A percentile compares a stretch with the other conserved stretches of the same genome.
These are phyloP conservation scores for Neostethus bicornis DNA, from an alignment of 2,797 vertebrate genomes.

Conservation along the genomic window DNA sequence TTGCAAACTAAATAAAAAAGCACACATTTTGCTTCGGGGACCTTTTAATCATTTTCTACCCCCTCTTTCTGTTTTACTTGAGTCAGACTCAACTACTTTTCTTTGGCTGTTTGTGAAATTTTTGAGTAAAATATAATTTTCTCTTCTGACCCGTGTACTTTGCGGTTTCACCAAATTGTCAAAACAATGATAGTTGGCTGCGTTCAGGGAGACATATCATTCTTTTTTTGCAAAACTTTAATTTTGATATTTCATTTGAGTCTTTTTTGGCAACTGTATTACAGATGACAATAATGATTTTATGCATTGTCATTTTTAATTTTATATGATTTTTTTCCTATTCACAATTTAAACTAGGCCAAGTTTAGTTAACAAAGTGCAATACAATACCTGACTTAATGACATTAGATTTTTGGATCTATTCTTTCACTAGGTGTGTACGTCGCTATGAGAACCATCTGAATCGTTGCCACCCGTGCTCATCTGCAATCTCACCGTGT, in stretches of 20 bases:
- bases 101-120: slow-evolving; percentile 24
- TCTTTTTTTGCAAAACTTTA: neutral
- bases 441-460: slow-evolving; percentile 86
- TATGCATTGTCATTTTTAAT: too few relatives aligned
- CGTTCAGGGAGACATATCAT: neutral
- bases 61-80: slow-evolving; percentile 55
- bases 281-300: too few relatives aligned
- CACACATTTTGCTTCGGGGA: slow-evolving; percentile 45
- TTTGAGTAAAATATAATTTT: slow-evolving; percentile 11
- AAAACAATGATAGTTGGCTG: neutral
- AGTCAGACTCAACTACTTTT: slow-evolving; percentile 44
- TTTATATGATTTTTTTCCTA: too few relatives aligned
- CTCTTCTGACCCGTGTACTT: slow-evolving; percentile 7
- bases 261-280: neutral
- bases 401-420: too few relatives aligned
- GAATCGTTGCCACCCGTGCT: slow-evolving; percentile 81
- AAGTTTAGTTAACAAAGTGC: too few relatives aligned
- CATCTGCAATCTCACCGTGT: slow-evolving; percentile 86
- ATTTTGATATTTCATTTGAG: neutral
- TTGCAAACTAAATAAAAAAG: slow-evolving; percentile 61
- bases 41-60: slow-evolving; percentile 41
- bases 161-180: neutral
- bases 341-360: too few relatives aligned
- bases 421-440: slow-evolving; percentile 81
- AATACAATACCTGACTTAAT: too few relatives aligned